A percentile compares a stretch with the other conserved stretches of the same genome.
phyloP scores from a whole-genome alignment of 2,113 vertebrate species.

The Cyphomyrus plagiostoma region DNA sequence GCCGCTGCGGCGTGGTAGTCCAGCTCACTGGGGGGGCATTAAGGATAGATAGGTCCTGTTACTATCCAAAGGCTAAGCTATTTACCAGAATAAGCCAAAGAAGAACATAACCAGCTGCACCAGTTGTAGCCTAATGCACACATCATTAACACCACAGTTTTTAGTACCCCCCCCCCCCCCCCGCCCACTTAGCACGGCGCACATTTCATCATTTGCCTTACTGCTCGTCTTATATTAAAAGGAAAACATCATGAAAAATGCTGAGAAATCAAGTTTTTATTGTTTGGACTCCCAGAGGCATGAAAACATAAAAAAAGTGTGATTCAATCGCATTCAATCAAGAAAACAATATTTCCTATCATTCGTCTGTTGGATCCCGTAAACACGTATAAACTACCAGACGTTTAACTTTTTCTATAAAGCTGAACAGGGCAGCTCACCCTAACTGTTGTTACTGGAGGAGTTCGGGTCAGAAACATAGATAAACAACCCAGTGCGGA shows the following conservation, averaged over 20 bases:
- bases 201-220: neutral
- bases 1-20: conserved; percentile 73
- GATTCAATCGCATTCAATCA: neutral
- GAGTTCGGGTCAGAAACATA: neutral
- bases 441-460: neutral
- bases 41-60: neutral
- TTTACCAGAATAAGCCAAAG: neutral
- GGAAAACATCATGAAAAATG: neutral
- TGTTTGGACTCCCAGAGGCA: neutral
- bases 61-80: neutral
- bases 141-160: neutral
- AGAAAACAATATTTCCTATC: neutral
- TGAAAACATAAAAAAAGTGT: neutral
- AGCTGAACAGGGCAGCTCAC: neutral
- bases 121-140: neutral
- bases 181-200: neutral
- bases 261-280: neutral
- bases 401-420: neutral
- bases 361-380: neutral
- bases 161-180: too few species aligned
- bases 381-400: neutral
- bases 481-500: neutral
- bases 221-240: neutral
- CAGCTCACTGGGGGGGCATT: conserved; percentile 55
- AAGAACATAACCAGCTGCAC: neutral